Evolutionary conservation across 2,797 vertebrate species (phyloP), one percentile per base, ranked within the genome.

Genomic region (Helarctos malayanus): DNA sequence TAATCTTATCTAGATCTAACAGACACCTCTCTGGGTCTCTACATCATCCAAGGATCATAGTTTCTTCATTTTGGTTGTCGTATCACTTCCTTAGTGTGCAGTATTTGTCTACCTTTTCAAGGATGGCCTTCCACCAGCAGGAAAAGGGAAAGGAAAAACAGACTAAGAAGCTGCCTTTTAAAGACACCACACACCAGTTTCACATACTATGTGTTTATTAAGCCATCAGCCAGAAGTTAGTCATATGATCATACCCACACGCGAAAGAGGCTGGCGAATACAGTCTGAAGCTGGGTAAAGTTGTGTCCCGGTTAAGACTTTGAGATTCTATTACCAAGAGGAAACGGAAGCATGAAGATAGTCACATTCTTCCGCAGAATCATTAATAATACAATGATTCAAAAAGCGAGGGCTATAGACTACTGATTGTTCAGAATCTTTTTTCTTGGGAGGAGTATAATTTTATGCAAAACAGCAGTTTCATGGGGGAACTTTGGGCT

Each of bases 391-490:
- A 56, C 7, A 25, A 9, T 35, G 16, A 59, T 81, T 89, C 49
- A 87, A n/a, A 49, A 90, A 29, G 10, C 63, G 5, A 32, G 23
- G 7, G 3, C 12, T n/a, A 21, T 19, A 14, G n/a, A 59, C 4
- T 68, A 41, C 14, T 49, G 35, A 68, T 59, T 3, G 4, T 81
- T 89, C 38, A 61, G 29, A 75, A 61, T 49, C 13, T n/a, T 61
- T 45, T 49, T 49, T 12, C 5, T 52, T 56, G 1, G 12, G 7
- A 8, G 11, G 68, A 68, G 35, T 49, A 38, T 35, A 56, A 14
- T 71, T 94, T 92, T 88, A 23, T 86, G 29, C 45, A 87, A 96
- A 87, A 90, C 19, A 56, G 27, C 41, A 68, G 6, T 71, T 94
- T 68, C 54, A 80, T 27, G 61, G 6, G 32, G 56, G 25, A 12